Base-by-base conservation (phyloP, 2,797 vertebrate species). In the Danio choprae region DNA sequence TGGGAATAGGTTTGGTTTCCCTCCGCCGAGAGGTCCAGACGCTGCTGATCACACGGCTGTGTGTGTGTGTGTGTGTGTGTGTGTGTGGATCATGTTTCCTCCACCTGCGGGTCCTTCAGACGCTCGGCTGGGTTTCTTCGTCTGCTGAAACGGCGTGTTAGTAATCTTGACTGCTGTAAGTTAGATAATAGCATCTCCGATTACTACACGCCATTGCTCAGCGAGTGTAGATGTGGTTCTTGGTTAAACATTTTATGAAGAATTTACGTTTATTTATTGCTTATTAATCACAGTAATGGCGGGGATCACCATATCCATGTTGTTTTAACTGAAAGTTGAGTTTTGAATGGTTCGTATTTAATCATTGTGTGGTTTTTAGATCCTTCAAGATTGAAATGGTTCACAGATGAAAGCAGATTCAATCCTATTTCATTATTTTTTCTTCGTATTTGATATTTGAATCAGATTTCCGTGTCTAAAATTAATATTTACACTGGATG, bases 51-150 rank as follows among this genome's bases (percentile, higher is more conserved):
- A 84, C 84, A 84, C 79, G 79, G 53, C 70, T 74, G 41, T 82
- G 81, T 80, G 84, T 77, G 72, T 85, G 11, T 51, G 48, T 74
- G 41, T 82, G 81, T 80, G 84, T 77, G 72, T 85, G 11, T 51
- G 48, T 51, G 48, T 84, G 75, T 72, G 83, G 83, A 80, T 87
- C 86, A 65, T 69, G 72, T 87, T 86, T 83, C 58, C 87, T 86
- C 85, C 88, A 85, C 86, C 84, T 83, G 87, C 80, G 79, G 63
- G 15, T 76, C 80, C 71, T 58, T 16, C 50, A 20, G 85, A 68
- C 73, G 60, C 63, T 59, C 7, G 20, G 38, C 18, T 13, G 48
- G 73, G 43, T 51, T 53, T 18, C 74, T 16, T 59, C 29, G 20
- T 59, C 55, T 73, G 12, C 20, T 0, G 55, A 13, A 43, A 43